A percentile compares a stretch with the other conserved stretches of the same genome.
These are phyloP conservation scores for Dicyrtomina minuta DNA, from an alignment of 2,888 invertebrate genomes.

Conservation along the genomic window DNA sequence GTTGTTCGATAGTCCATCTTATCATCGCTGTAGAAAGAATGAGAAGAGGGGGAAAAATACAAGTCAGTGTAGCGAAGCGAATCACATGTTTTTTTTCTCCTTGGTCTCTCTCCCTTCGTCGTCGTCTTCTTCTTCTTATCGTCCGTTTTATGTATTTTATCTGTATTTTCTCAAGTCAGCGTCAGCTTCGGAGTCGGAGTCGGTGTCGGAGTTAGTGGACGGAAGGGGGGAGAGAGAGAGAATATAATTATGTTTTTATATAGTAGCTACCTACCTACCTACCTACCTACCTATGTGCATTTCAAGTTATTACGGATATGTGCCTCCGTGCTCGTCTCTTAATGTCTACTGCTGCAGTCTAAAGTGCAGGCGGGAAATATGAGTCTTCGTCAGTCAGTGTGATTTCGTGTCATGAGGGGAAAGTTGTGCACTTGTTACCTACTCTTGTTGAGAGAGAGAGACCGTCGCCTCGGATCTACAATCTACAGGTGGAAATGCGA, in stretches of 20 bases:
- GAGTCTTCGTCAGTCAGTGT: conserved; percentile 4
- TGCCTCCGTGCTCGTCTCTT: no score
- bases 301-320: no score
- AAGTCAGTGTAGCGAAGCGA: conserved; percentile 21
- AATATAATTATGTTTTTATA: no score
- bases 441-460: no score
- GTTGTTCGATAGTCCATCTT: neutral
- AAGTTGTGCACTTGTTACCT: conserved; percentile 28
- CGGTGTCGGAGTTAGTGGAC: neutral
- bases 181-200: no score
- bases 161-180: neutral
- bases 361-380: no score
- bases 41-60: no score
- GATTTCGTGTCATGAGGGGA: conserved; percentile 24
- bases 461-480: no score
- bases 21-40: neutral
- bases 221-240: no score
- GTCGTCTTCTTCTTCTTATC: conserved; percentile 4
- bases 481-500: conserved; percentile 25
- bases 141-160: conserved; percentile 3
- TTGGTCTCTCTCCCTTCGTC: neutral
- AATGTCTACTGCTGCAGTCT: no score
- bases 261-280: no score
- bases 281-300: no score
- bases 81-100: conserved; percentile 21